These are phyloP conservation scores for Platalea minor DNA, from an alignment of 2,797 vertebrate genomes.

Conservation along the genomic window DNA sequence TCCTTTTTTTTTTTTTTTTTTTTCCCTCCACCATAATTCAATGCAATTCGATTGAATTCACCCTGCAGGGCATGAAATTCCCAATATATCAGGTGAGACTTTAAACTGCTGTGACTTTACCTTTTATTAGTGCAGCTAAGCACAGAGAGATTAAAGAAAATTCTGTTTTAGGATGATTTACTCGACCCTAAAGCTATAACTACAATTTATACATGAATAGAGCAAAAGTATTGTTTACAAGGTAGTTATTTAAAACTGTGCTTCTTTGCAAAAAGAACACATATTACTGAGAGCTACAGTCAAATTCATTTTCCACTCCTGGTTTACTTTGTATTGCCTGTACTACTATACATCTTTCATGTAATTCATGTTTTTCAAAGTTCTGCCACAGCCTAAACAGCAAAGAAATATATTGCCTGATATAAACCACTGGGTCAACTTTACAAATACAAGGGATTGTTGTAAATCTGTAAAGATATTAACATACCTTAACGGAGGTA, in stretches of 20 bases:
- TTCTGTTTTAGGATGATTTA: not conserved
- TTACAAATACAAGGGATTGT: not conserved
- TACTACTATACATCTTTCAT: not conserved
- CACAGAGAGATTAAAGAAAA: not conserved
- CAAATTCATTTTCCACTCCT: not conserved
- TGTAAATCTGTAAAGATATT: not conserved
- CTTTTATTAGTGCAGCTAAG: not conserved
- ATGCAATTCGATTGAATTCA: not conserved
- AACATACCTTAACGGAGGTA: not conserved
- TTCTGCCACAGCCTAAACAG: not conserved
- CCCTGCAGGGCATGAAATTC: not conserved
- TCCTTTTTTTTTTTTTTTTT: not conserved
- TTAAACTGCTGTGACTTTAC: not conserved
- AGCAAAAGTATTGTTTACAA: constrained; percentile 8
- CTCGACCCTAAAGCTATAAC: not conserved
- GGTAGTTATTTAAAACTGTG: not conserved
- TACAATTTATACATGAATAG: not conserved
- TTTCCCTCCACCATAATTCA: not conserved
- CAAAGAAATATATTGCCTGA: not conserved
- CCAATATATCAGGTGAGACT: not conserved
- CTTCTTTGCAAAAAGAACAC: not conserved
- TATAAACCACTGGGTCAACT: not conserved
- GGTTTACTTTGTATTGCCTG: not conserved
- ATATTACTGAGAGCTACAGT: not conserved
- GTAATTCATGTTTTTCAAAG: not conserved